Percentiles rank a stretch among this genome's conserved stretches.
Evolutionary conservation across 1,140 invertebrate species (phyloP).

Genomic region (Melipona quadrifasciata): DNA sequence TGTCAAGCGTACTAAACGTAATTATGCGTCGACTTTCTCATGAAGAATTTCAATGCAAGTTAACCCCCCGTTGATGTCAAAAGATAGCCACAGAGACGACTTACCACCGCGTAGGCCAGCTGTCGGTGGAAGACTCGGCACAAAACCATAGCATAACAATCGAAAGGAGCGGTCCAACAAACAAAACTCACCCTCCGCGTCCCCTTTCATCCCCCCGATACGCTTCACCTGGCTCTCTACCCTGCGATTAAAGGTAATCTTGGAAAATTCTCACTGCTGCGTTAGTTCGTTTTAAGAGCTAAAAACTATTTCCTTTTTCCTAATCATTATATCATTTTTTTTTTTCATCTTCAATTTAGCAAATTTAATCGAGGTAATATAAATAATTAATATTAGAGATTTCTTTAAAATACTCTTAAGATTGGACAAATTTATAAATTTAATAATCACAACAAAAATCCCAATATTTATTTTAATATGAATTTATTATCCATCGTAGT

Average conservation of each 20-base stretch:
- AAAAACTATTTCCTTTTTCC: background rate
- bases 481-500: too few species aligned
- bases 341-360: background rate
- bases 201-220: constrained; percentile 43
- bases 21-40: constrained; percentile 28
- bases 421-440: too few species aligned
- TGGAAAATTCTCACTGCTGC: background rate
- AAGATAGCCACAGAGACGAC: constrained; percentile 35
- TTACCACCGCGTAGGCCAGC: constrained; percentile 41
- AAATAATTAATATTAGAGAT: too few species aligned
- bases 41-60: constrained; percentile 25
- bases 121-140: constrained; percentile 35
- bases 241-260: constrained; percentile 54
- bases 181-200: constrained; percentile 57
- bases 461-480: too few species aligned
- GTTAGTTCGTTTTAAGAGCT: too few species aligned
- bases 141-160: constrained; percentile 55
- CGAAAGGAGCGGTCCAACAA: constrained; percentile 54
- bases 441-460: too few species aligned
- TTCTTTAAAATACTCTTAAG: too few species aligned
- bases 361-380: too few species aligned
- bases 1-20: background rate
- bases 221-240: constrained; percentile 31
- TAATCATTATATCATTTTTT: background rate
- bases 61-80: constrained; percentile 18